Base-by-base conservation (phyloP, 2,113 vertebrate genomes). In the Embiotoca jacksoni region DNA sequence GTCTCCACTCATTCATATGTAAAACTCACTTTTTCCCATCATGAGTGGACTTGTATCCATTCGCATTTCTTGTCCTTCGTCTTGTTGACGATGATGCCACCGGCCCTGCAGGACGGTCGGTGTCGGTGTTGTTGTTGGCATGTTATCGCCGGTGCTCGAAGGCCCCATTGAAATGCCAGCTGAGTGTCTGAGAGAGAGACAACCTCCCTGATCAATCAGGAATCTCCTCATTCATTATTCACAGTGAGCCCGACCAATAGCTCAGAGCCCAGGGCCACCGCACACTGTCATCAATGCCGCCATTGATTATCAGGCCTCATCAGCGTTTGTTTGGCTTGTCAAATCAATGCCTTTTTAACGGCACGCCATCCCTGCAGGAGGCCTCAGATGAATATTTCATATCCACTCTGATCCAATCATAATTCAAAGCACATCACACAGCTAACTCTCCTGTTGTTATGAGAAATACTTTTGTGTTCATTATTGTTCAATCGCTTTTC, bases 241-340 rank as follows among this genome's bases (percentile, higher is more conserved):
- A 93, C 88, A 54, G 72, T 55, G 74, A 91, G 88, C 82, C 80
- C 85, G 64, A 91, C 90, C 91, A 89, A 90, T 91, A 72, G 89
- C 89, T 89, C 10, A 57, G 81, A 86, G 92, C 92, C 91, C 88
- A 88, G 82, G 91, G 92, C 92, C 89, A 88, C 90, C 86, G 30
- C 87, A 70, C 80, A 63, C 88, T 86, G 85, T 91, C 90, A 93
- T 92, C 92, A 91, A 90, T 91, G 91, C 85, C 32, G 53, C 72
- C 81, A 93, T 93, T 89, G 92, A 93, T 93, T 93, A 93, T 91
- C 83, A 88, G 85, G 86, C 88, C 88, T 91, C 91, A 93, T 93
- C 92, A 92, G 91, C 82, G 67, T 91, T 93, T 91, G 90, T 93
- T 93, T 92, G 92, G 82, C 91, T 93, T 93, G 92, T 93, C 90